These are phyloP conservation scores for Sinohyriopsis cumingii DNA, from an alignment of 2,888 invertebrate species.

Conservation along the genomic window DNA sequence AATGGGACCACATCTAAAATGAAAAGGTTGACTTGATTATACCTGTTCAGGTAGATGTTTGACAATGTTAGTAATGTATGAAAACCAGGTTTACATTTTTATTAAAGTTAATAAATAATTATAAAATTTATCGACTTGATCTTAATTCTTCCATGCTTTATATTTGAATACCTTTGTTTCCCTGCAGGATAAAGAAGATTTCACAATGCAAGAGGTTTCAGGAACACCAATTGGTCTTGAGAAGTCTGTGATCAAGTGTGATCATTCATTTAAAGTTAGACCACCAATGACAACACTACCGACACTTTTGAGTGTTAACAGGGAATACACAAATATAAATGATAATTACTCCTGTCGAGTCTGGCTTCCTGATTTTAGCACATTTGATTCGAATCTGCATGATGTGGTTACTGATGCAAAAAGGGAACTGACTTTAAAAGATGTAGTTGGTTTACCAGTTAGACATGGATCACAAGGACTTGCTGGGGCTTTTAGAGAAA, in stretches of 20 bases:
- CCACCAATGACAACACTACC: not conserved
- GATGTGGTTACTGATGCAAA: not conserved
- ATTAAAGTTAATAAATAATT: not conserved
- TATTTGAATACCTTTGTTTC: too few relatives aligned
- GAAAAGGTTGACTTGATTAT: too few relatives aligned
- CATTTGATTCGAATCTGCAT: not conserved
- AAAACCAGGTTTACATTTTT: not conserved
- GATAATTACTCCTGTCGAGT: slow-evolving; percentile 13
- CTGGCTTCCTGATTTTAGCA: slow-evolving; percentile 5
- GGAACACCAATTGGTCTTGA: not conserved
- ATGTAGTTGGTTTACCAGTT: too few relatives aligned
- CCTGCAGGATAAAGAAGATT: not conserved
- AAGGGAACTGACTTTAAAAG: too few relatives aligned
- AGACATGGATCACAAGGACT: too few relatives aligned
- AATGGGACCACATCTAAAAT: too few relatives aligned
- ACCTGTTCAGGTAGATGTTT: too few relatives aligned
- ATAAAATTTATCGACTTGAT: not conserved
- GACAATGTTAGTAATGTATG: too few relatives aligned
- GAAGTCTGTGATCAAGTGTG: slow-evolving; percentile 12
- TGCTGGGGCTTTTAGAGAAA: too few relatives aligned
- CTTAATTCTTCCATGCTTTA: too few relatives aligned
- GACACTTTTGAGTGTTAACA: slow-evolving; percentile 2
- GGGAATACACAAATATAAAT: slow-evolving; percentile 10
- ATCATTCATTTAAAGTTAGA: slow-evolving; percentile 12
- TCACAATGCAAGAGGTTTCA: too few relatives aligned